A percentile compares a stretch with the other conserved stretches of the same genome.
These are phyloP conservation scores for Parotocinclus haroldoi DNA, from an alignment of 2,797 vertebrate genomes.

Conservation along the genomic window DNA sequence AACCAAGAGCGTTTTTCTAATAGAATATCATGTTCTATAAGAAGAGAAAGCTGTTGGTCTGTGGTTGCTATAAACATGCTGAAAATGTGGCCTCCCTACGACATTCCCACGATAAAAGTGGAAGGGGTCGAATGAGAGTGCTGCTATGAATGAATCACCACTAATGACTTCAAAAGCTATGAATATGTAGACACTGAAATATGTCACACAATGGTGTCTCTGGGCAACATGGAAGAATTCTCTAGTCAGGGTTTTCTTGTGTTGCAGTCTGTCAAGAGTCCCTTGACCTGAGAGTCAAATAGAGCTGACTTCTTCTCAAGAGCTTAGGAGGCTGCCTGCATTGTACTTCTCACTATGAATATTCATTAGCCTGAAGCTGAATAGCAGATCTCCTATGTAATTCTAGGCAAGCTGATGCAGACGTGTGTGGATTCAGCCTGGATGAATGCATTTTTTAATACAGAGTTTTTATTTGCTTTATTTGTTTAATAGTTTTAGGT, in stretches of 20 bases:
- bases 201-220: constrained; percentile 69
- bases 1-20: no score
- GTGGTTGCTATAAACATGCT: constrained; percentile 21
- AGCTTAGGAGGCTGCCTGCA: constrained; percentile 46
- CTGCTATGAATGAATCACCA: constrained; percentile 78
- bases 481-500: background rate
- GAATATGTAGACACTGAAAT: constrained; percentile 71
- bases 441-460: background rate
- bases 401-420: constrained; percentile 26
- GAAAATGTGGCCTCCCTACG: constrained; percentile 57
- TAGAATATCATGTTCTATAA: constrained; percentile 5
- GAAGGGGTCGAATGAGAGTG: constrained; percentile 75
- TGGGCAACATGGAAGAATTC: constrained; percentile 78
- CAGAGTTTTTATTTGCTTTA: constrained; percentile 9
- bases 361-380: constrained; percentile 47
- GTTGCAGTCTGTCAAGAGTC: constrained; percentile 63
- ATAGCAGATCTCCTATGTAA: constrained; percentile 34
- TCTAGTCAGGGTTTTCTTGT: constrained; percentile 74
- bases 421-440: constrained; percentile 7
- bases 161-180: constrained; percentile 77
- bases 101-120: constrained; percentile 76
- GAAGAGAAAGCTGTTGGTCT: background rate
- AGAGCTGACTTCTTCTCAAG: constrained; percentile 58
- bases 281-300: constrained; percentile 63
- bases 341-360: constrained; percentile 43